These are phyloP conservation scores for Caenorhabditis sp. DNA, from an alignment of 2,888 invertebrate genomes.

Conservation along the genomic window DNA sequence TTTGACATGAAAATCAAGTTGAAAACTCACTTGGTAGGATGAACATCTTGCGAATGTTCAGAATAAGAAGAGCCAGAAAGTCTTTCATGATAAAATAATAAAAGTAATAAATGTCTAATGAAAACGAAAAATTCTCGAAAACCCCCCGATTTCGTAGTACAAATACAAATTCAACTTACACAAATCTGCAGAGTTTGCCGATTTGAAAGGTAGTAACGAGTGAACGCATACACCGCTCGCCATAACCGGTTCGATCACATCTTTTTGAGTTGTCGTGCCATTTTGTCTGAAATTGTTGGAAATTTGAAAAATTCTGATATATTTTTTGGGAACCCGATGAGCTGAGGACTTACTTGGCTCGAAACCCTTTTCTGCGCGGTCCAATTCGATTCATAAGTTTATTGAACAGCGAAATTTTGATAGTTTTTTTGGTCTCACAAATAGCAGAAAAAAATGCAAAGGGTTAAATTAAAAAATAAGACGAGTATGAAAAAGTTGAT, in stretches of 20 bases:
- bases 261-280: conserved; percentile 33
- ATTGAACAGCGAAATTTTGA: conserved; percentile 31
- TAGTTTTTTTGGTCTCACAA: neutral
- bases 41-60: neutral
- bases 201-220: conserved; percentile 62
- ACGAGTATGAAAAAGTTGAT: neutral
- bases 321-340: too few relatives aligned
- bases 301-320: neutral
- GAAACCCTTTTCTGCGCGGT: conserved; percentile 39
- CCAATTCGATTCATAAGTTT: conserved; percentile 45
- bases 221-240: conserved; percentile 67
- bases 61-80: neutral
- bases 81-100: neutral
- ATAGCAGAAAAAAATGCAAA: neutral
- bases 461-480: conserved; percentile 1
- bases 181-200: conserved; percentile 34
- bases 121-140: neutral
- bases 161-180: conserved; percentile 1
- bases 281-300: conserved; percentile 31
- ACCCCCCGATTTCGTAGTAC: neutral
- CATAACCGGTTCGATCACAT: conserved; percentile 60
- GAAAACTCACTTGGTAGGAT: neutral
- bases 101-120: too few relatives aligned
- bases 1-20: too few relatives aligned
- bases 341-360: conserved; percentile 26